Evolutionary conservation across 2,888 invertebrate species (phyloP), one percentile per base, ranked within the genome.

Genomic region (Epinotia nisella): DNA sequence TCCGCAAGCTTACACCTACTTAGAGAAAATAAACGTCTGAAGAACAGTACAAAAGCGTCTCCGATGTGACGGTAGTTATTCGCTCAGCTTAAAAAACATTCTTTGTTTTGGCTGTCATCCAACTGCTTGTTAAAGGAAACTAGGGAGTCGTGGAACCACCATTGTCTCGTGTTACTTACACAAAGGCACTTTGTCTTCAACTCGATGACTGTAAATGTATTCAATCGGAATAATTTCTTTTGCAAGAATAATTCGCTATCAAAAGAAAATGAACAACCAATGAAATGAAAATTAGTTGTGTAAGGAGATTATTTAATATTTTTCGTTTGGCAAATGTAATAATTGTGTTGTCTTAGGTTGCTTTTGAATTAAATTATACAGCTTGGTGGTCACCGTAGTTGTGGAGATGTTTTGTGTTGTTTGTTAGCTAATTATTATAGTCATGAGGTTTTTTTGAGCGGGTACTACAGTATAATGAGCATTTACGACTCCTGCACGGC

Each of bases 101-200:
- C 82, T 85, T 87, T 87, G 84, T 88, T 88, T 91, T 91, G 92
- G 92, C 90, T 81, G 77, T 81, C 83, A 83, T 87, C 92, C 92
- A 91, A 90, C 80, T 85, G 86, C 92, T 91, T 91, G 92, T 91
- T 90, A 91, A 72, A 90, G 88, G 90, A 90, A 90, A 85, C 88
- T 86, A 82, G 85, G 82, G 87, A 87, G 85, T 87, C 83, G 84
- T 79, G 80, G 75, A 84, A 83, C 83, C 82, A 83, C 85, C 84
- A 85, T 87, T 87, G 88, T 88, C 87, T 88, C 89, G 87, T 87
- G 86, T 87, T 86, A 80, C 86, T 84, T 82, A 80, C 78, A 82
- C 82, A 85, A 83, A 83, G 80, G 78, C 80, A 73, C 73, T 73
- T 69, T 73, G 78, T 79, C 81, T 79, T 76, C 78, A 73, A 76